Percentiles rank a stretch among this genome's conserved stretches.
phyloP scores from a whole-genome alignment of 2,888 invertebrate genomes.

The Notodonta ziczac region DNA sequence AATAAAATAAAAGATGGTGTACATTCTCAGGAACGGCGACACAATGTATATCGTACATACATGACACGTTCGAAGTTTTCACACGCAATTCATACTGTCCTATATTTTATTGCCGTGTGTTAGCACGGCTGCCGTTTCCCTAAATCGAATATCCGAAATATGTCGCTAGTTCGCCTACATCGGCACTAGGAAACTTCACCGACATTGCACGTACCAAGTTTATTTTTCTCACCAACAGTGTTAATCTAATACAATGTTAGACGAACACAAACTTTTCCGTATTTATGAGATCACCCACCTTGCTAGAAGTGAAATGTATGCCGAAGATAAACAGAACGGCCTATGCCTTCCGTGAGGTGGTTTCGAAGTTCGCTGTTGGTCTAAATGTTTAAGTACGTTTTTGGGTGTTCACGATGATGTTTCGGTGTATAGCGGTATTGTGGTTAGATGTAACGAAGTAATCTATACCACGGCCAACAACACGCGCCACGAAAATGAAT shows the following conservation, averaged over 20 bases:
- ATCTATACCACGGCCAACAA: background rate
- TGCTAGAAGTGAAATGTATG: slow-evolving; percentile 37
- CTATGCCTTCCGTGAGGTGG: slow-evolving; percentile 29
- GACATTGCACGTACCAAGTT: slow-evolving; percentile 24
- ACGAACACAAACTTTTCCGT: slow-evolving; percentile 22
- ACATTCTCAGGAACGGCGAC: no score
- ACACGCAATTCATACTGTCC: no score
- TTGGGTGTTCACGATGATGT: slow-evolving; percentile 10
- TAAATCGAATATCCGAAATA: slow-evolving; percentile 44
- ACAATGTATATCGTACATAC: no score
- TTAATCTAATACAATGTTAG: slow-evolving; percentile 23
- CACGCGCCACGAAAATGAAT: no score
- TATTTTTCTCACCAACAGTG: slow-evolving; percentile 25
- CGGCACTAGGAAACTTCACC: slow-evolving; percentile 27
- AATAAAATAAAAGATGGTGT: no score
- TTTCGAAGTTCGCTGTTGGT: slow-evolving; percentile 28
- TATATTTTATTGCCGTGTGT: slow-evolving; percentile 2
- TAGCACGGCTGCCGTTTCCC: slow-evolving; percentile 37
- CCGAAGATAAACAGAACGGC: slow-evolving; percentile 36
- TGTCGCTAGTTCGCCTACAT: slow-evolving; percentile 41
- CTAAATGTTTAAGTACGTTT: slow-evolving; percentile 39
- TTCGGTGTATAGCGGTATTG: background rate
- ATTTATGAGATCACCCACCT: slow-evolving; percentile 30
- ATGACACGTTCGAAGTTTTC: no score
- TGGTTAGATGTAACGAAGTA: background rate